Base-by-base conservation (phyloP, 2,797 vertebrate species). In the Galago senegalensis region DNA sequence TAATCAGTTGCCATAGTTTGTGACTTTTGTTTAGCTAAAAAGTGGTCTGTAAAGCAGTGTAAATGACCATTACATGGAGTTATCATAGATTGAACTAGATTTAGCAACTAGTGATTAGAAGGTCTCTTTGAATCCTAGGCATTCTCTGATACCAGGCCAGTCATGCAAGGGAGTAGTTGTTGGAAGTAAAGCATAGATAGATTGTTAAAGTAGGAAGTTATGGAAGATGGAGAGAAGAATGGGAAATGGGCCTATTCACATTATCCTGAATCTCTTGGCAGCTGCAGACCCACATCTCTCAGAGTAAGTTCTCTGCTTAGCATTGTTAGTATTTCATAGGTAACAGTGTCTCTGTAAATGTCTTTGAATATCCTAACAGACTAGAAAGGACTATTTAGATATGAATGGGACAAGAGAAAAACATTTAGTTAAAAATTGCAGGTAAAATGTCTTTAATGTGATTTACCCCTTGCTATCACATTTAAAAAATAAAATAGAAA, bases 381-480 rank as follows among this genome's bases (percentile, higher is more conserved):
- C 12, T 69, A 46, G 27, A 20, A 20, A 76, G 16, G 21, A 2
- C 65, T 65, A 27, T 60, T 65, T 58, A 86, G 53, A 81, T 82
- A 63, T 29, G 46, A 89, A 46, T 1, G 6, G 63, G n/a, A 40
- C 14, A 76, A 92, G 21, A 91, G 23, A 72, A 95, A 92, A 77
- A 43, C 12, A 21, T 58, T 84, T 40, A 72, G 21, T 80, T 95
- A 56, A 86, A 93, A 67, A 65, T 69, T 81, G 1, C 46, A 69
- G 46, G 17, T 87, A 63, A 9, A 7, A 37, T 93, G 93, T 86
- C 25, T 81, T 84, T 85, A 81, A 72, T 84, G 91, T 94, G 11
- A 8, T 58, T 43, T 75, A 53, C 4, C 7, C 13, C 25, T 23
- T 13, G 49, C 43, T 87, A 11, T 70, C 82, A 40, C 27, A 67